A percentile compares a stretch with the other conserved stretches of the same genome.
phyloP scores from a whole-genome alignment of 2,797 vertebrate species.

The Sebastes steindachneri region DNA sequence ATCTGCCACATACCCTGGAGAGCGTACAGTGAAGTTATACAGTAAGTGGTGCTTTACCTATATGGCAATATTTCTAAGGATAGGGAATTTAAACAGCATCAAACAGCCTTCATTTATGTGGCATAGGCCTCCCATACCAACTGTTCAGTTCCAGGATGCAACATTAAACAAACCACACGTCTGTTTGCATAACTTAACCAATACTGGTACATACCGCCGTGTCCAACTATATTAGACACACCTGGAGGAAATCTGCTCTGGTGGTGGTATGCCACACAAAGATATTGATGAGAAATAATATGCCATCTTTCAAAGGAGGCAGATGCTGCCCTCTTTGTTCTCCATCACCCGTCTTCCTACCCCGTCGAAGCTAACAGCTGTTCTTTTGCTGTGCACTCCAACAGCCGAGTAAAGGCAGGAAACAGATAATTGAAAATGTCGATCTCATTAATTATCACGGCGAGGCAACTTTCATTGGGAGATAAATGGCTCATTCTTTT shows the following conservation, averaged over 20 bases:
- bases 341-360: constrained; percentile 49
- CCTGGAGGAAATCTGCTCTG: constrained; percentile 41
- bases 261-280: constrained; percentile 35
- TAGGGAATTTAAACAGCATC: background rate
- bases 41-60: background rate
- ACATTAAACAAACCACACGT: constrained; percentile 26
- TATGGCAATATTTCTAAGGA: constrained; percentile 3
- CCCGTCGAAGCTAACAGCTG: constrained; percentile 66
- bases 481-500: constrained; percentile 49
- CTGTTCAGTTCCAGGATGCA: constrained; percentile 29
- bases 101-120: constrained; percentile 1
- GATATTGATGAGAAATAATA: constrained; percentile 57
- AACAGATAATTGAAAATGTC: constrained; percentile 69
- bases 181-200: constrained; percentile 22
- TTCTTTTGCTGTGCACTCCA: constrained; percentile 45
- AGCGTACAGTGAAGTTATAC: background rate
- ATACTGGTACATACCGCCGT: background rate
- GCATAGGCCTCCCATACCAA: constrained; percentile 10
- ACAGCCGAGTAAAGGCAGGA: constrained; percentile 62
- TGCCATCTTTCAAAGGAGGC: constrained; percentile 54
- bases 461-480: constrained; percentile 46
- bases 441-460: constrained; percentile 67
- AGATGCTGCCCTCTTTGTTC: constrained; percentile 73
- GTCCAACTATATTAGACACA: constrained; percentile 51
- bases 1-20: constrained; percentile 34